Conservation (phyloP, 2,888 invertebrate species). For the Drosophila leonis region DNA sequence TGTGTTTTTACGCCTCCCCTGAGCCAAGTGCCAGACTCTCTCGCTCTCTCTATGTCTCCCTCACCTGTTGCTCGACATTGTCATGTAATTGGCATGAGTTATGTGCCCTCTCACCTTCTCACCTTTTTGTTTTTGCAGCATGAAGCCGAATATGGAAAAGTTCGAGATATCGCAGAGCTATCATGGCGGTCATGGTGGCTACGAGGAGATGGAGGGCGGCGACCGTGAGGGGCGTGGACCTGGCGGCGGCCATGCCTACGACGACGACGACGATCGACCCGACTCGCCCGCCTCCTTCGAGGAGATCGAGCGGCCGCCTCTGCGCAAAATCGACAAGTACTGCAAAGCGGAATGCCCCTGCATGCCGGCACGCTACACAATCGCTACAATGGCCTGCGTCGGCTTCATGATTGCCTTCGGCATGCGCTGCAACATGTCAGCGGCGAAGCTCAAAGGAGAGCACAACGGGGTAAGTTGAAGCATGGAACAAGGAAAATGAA, state of each 20-base stretch:
- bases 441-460: conserved; percentile 95
- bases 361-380: conserved; percentile 93
- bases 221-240: conserved; percentile 82
- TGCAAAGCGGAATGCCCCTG: conserved; percentile 94
- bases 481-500: neutral
- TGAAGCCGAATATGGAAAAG: conserved; percentile 82
- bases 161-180: conserved; percentile 84
- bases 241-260: conserved; percentile 80
- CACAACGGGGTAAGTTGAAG: conserved; percentile 86
- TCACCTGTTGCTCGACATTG: conserved; percentile 47
- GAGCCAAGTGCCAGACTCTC: conserved; percentile 17
- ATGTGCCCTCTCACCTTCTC: conserved; percentile 29
- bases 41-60: neutral
- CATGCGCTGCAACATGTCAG: conserved; percentile 99
- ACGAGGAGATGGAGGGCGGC: conserved; percentile 84
- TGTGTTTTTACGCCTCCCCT: conserved; percentile 72
- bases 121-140: conserved; percentile 59
- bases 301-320: conserved; percentile 93
- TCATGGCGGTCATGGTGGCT: conserved; percentile 83
- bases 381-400: conserved; percentile 93
- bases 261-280: conserved; percentile 87
- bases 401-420: conserved; percentile 98
- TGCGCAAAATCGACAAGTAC: conserved; percentile 95
- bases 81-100: conserved; percentile 72
- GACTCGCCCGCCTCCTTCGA: conserved; percentile 92